Percentiles rank a stretch among this genome's conserved stretches.
Conservation (phyloP, 2,797 vertebrate genomes). For the Falco cherrug region DNA sequence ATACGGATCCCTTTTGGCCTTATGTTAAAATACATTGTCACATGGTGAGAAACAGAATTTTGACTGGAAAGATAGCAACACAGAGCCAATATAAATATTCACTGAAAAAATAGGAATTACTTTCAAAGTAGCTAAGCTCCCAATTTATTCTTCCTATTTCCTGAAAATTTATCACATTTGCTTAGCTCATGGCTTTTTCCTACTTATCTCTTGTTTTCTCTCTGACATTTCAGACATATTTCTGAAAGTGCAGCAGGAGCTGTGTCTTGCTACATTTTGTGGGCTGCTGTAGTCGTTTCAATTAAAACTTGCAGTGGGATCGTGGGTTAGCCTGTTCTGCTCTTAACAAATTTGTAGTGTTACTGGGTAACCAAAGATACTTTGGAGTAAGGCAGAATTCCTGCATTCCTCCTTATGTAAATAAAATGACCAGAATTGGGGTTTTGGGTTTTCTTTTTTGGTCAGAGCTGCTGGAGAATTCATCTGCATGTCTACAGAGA, state of each 20-base stretch:
- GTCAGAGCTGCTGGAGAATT: neutral
- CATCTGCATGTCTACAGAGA: neutral
- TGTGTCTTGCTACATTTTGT: neutral
- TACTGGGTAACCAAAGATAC: neutral
- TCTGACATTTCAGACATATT: neutral
- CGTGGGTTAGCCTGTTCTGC: neutral
- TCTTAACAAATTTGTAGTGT: constrained; percentile 1
- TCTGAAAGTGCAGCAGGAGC: neutral
- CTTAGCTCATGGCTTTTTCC: neutral
- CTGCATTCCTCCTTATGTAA: neutral
- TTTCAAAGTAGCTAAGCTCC: constrained; percentile 43
- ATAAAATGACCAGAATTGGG: neutral
- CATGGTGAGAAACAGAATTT: neutral
- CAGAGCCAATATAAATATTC: constrained; percentile 51
- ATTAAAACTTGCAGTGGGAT: neutral
- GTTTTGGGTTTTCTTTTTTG: constrained; percentile 22
- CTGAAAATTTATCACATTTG: constrained; percentile 29
- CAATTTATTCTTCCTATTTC: constrained; percentile 51
- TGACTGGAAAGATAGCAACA: constrained; percentile 22
- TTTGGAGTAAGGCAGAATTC: neutral
- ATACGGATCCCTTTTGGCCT: constrained; percentile 9
- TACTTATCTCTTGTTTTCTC: constrained; percentile 11
- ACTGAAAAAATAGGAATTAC: constrained; percentile 37
- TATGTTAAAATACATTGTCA: neutral
- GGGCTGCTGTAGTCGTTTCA: neutral